These are phyloP conservation scores for Machimus atricapillus DNA, from an alignment of 2,888 invertebrate genomes.

Conservation along the genomic window DNA sequence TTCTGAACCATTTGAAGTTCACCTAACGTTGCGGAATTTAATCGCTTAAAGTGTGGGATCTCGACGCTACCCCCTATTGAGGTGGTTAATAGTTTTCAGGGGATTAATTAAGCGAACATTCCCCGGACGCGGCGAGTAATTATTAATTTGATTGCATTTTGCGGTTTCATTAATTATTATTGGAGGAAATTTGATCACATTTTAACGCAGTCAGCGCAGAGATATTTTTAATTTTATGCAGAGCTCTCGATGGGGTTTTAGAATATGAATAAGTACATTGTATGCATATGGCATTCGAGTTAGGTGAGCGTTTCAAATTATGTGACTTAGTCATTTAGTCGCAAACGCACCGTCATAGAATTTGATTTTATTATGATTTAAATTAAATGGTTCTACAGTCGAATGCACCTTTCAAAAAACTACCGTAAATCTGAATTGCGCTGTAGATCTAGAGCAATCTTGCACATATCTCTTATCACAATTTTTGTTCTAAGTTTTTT, in stretches of 20 bases:
- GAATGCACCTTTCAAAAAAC: too few relatives aligned
- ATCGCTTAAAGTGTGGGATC: neutral
- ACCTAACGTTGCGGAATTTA: neutral
- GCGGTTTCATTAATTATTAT: neutral
- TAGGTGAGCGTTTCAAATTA: neutral
- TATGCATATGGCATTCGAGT: too few relatives aligned
- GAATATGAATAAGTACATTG: neutral
- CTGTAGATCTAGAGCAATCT: too few relatives aligned
- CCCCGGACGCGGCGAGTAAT: neutral
- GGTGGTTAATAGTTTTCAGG: neutral
- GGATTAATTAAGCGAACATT: neutral
- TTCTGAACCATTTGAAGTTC: neutral
- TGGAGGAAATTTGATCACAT: neutral
- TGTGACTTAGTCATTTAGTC: too few relatives aligned
- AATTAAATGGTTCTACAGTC: too few relatives aligned
- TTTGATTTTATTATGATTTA: too few relatives aligned
- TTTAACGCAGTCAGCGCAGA: neutral
- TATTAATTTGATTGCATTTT: neutral
- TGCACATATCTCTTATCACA: too few relatives aligned
- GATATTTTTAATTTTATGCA: neutral
- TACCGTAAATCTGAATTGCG: too few relatives aligned
- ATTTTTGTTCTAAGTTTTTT: too few relatives aligned
- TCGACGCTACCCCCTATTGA: neutral
- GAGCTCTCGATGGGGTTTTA: neutral
- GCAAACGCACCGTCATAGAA: too few relatives aligned